A percentile compares a stretch with the other conserved stretches of the same genome.
Conservation (phyloP, 2,797 vertebrate genomes). For the Lacerta viridis region DNA sequence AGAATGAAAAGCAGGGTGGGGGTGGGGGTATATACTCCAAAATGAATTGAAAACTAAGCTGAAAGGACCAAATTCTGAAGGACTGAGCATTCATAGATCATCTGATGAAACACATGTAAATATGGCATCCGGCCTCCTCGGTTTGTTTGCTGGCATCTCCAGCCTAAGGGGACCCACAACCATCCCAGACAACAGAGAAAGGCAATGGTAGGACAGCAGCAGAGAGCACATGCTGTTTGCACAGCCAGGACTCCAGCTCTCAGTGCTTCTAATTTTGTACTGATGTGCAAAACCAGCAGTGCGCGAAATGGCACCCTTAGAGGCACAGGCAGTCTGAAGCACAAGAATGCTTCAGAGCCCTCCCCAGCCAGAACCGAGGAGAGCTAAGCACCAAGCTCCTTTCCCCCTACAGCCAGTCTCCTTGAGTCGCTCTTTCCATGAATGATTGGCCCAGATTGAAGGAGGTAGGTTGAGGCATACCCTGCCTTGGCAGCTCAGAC, state of each 20-base stretch:
- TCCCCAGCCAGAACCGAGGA: too few relatives aligned
- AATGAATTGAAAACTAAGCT: neutral
- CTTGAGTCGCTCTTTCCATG: neutral
- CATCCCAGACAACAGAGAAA: neutral
- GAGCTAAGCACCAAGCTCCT: neutral
- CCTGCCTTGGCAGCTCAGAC: constrained; percentile 69
- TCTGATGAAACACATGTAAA: neutral
- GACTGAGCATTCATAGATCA: neutral
- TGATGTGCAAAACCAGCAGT: neutral
- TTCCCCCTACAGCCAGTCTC: accelerated
- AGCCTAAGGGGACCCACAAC: neutral
- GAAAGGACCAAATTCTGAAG: neutral
- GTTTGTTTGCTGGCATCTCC: neutral
- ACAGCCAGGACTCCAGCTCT: neutral
- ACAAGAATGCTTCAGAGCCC: neutral
- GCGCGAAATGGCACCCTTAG: neutral
- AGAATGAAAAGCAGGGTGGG: neutral
- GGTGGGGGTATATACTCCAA: neutral
- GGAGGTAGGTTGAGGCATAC: constrained; percentile 53
- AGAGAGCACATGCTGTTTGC: neutral
- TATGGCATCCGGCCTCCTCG: too few relatives aligned
- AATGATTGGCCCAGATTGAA: constrained; percentile 35
- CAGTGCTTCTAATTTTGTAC: neutral
- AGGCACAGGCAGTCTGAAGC: neutral
- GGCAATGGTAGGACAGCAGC: neutral